A percentile compares a stretch with the other conserved stretches of the same genome.
These are phyloP conservation scores for Dryocosmus kuriphilus DNA, from an alignment of 2,888 invertebrate species.

Conservation along the genomic window DNA sequence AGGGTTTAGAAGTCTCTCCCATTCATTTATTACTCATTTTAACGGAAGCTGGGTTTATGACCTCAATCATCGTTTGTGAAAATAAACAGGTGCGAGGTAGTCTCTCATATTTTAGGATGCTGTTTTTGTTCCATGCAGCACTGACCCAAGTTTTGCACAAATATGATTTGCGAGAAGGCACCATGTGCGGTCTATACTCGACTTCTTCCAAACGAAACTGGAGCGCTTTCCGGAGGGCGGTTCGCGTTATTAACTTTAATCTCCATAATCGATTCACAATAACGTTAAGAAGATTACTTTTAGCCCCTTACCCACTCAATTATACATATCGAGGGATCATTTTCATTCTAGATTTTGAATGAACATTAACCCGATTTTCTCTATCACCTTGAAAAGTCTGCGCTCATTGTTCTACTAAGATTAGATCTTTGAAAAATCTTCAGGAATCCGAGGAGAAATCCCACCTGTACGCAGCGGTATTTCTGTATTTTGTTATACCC, in stretches of 20 bases:
- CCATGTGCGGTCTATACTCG: background rate
- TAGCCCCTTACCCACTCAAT: no score
- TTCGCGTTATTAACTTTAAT: background rate
- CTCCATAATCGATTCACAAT: background rate
- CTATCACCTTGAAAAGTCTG: no score
- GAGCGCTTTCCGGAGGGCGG: background rate
- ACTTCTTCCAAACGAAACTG: background rate
- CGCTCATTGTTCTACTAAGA: background rate
- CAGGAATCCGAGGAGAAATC: background rate
- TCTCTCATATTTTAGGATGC: constrained; percentile 8
- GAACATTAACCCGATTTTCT: no score
- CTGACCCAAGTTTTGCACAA: constrained; percentile 7
- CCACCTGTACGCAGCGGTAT: background rate
- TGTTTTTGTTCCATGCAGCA: constrained; percentile 11
- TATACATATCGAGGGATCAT: no score
- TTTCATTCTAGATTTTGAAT: no score
- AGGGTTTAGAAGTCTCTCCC: background rate
- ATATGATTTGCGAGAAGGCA: constrained; percentile 26
- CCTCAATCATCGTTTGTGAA: background rate
- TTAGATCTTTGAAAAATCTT: background rate
- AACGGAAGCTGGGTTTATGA: background rate
- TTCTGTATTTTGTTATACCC: constrained; percentile 6
- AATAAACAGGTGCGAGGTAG: background rate
- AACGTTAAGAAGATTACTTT: no score
- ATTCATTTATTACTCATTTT: background rate